These are phyloP conservation scores for Equus przewalskii DNA, from an alignment of 2,113 vertebrate species.

Conservation along the genomic window DNA sequence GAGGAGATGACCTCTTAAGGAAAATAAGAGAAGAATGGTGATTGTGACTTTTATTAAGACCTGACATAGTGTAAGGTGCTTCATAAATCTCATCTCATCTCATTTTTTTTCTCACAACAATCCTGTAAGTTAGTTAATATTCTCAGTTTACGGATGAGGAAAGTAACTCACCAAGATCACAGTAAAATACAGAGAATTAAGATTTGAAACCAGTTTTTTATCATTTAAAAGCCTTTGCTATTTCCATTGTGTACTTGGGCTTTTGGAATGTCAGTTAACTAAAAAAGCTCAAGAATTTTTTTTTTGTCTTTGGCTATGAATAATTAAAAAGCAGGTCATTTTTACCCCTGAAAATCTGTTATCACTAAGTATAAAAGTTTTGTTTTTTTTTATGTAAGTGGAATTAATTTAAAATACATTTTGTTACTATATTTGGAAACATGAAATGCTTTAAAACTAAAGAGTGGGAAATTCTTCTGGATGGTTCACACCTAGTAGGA, in stretches of 20 bases:
- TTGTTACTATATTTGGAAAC: conserved; percentile 42
- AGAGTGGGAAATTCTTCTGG: not conserved
- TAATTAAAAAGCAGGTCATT: not conserved
- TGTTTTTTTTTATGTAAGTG: not conserved
- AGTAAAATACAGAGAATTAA: conserved; percentile 25
- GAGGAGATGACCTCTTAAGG: not conserved
- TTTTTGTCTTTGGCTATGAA: not conserved
- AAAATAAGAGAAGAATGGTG: not conserved
- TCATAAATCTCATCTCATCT: conserved; percentile 1
- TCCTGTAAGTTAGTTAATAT: not conserved
- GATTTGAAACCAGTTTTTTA: not conserved
- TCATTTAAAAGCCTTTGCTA: not conserved
- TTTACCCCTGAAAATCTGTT: not conserved
- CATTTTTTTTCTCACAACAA: not conserved
- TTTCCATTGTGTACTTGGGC: not conserved
- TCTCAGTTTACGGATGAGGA: not conserved
- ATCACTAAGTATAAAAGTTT: not conserved
- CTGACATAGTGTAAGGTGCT: not conserved
- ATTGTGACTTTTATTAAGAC: not conserved
- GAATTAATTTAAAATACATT: conserved; percentile 38
- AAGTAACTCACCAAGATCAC: not conserved
- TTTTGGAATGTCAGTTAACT: conserved; percentile 6
- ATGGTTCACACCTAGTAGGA: not conserved
- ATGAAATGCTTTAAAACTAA: conserved; percentile 27
- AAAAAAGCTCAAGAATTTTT: not conserved